Base-by-base conservation (phyloP, 2,113 vertebrate genomes). In the Bucco capensis region DNA sequence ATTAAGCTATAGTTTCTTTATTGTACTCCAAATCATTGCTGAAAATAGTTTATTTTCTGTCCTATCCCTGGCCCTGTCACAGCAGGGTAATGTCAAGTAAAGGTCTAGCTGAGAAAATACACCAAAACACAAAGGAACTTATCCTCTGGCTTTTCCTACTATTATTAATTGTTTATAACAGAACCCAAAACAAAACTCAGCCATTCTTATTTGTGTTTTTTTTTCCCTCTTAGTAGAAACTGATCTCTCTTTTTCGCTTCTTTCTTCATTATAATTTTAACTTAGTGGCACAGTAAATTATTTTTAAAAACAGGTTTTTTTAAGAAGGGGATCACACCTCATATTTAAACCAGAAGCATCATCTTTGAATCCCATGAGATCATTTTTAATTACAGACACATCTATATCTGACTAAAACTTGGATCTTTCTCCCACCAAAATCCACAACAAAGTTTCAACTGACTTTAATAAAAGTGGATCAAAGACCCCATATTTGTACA, bases 121-220 rank as follows among this genome's bases (percentile, higher is more conserved):
- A 92, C 60, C 60, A 60, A 91, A 95, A 96, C 83, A 95, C 91
- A 97, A 96, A 96, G 67, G 90, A 96, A 94, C 87, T 93, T 95
- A 89, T 92, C 88, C 88, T 93, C 67, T 94, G 81, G 75, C 71
- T 96, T 94, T 96, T 96, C 86, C 95, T 94, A 77, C 69, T 88
- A 94, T 96, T 96, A 92, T 94, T 93, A 96, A 85, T 31, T 47
- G 92, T 86, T 90, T 95, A 86, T 88, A 96, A 93, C 77, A 85
- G 81, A 95, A 80, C n/a, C 50, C 77, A 73, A 96, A 94, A 86
- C 86, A 95, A 93, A 87, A 79, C 53, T 87, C 58, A 81, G 42
- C 19, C 50, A 40, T 83, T 93, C 57, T 87, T 71, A 89, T 75
- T 70, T 88, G 67, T 79, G 62, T 31, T 74, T 92, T 93, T 75